Evolutionary conservation across 1,140 invertebrate species (phyloP).

Genomic region (Drosophila mojavensis): DNA sequence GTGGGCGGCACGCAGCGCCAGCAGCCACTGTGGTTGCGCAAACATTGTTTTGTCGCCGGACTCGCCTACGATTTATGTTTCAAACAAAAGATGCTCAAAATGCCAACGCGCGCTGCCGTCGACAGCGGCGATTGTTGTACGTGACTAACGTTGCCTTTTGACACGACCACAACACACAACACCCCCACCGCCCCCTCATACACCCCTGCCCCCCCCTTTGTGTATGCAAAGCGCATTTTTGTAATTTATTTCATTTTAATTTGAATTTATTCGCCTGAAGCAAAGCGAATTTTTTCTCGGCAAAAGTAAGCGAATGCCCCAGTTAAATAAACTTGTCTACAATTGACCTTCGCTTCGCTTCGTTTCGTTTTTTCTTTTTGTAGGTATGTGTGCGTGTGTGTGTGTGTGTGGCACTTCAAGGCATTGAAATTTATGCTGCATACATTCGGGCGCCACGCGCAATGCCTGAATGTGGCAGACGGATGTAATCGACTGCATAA

Average conservation of each 20-base stretch:
- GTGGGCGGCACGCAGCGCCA: not conserved
- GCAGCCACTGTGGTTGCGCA: constrained; percentile 1
- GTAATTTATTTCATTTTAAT: constrained; percentile 74
- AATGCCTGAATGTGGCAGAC: not conserved
- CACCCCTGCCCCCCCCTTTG: not conserved
- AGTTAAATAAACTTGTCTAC: constrained; percentile 33
- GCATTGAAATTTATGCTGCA: constrained; percentile 58
- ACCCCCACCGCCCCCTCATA: no score
- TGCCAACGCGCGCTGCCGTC: constrained; percentile 18
- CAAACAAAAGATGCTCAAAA: constrained; percentile 71
- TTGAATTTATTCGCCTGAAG: constrained; percentile 64
- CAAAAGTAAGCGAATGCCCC: not conserved
- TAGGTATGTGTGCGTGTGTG: not conserved
- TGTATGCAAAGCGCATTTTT: constrained; percentile 48
- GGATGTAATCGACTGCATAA: no score
- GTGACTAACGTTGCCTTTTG: constrained; percentile 38
- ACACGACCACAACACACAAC: not conserved
- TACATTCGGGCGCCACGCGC: constrained; percentile 56
- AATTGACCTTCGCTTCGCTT: constrained; percentile 38
- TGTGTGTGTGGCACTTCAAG: constrained; percentile 25
- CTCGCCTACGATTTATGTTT: constrained; percentile 68
- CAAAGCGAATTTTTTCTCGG: constrained; percentile 8
- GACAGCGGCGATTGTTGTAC: constrained; percentile 33
- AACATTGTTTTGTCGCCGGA: constrained; percentile 29
- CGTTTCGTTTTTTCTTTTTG: not conserved